Evolutionary conservation across 2,113 vertebrate species (phyloP), one percentile per base, ranked within the genome.

Genomic region (Pogona vitticeps): DNA sequence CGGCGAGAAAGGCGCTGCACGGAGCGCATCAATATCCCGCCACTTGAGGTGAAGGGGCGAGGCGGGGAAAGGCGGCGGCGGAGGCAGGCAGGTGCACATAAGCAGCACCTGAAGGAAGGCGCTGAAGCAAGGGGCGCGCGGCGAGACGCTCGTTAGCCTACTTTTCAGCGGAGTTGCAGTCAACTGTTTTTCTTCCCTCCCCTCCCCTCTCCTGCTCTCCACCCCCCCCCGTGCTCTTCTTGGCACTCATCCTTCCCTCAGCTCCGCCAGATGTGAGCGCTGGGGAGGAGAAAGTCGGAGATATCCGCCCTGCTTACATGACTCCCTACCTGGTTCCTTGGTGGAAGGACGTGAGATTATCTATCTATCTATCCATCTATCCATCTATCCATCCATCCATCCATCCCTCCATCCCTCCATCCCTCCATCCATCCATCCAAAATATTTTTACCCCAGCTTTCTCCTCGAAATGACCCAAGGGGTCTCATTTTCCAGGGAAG

Each of bases 101-200:
- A 21, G 86, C 67, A 1, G 91, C 90, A 94, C 95, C 94, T 93
- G 93, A 95, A 94, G 89, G 85, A 83, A 94, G 89, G 83, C 93
- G n/a, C 95, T 88, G 5, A 5, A 52, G 91, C 93, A n/a, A 61
- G 88, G 93, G 75, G 87, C 94, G 91, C 92, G 91, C 92, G 89
- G 92, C 88, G 89, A 77, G 90, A 83, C 93, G 18, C 91, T 93
- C 26, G 95, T 96, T 96, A 96, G 94, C 96, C 95, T 86, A 95
- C 94, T 96, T 95, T 95, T 94, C 92, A 61, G 56, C 85, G 18
- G 70, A 42, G 76, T 88, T 83, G 70, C 71, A 87, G 94, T 90
- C 91, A 95, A 94, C 89, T 95, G 91, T 93, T 83, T 76, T 3
- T 38, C 28, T 26, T n/a, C 4, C 36, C 6, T 20, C 46, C 10